phyloP scores from a whole-genome alignment of 2,888 invertebrate genomes.

The Ornithoptera priamus region DNA sequence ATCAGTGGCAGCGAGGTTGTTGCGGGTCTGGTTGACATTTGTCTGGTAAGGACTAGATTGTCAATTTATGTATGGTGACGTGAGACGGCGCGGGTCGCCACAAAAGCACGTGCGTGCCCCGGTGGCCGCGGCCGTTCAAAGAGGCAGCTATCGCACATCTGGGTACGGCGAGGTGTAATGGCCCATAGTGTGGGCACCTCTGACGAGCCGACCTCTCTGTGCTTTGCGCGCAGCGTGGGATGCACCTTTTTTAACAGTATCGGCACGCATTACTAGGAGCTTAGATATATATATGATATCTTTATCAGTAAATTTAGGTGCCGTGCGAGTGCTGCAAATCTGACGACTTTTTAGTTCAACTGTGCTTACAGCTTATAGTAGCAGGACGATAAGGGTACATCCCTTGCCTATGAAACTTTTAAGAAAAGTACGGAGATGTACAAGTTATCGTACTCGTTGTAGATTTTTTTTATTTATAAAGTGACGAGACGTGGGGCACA shows the following conservation, averaged over 20 bases:
- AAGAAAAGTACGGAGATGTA: too few relatives aligned
- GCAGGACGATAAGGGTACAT: too few relatives aligned
- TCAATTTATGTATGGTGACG: constrained; percentile 69
- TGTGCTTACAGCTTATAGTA: not conserved
- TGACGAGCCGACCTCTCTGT: constrained; percentile 63
- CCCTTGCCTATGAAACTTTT: too few relatives aligned
- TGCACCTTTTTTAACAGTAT: constrained; percentile 62
- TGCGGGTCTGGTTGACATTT: constrained; percentile 38
- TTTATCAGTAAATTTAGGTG: constrained; percentile 50
- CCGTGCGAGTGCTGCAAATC: constrained; percentile 44
- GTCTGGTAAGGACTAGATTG: constrained; percentile 59
- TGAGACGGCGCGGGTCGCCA: constrained; percentile 58
- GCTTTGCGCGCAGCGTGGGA: constrained; percentile 64
- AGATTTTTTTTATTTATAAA: too few relatives aligned
- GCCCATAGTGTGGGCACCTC: constrained; percentile 69
- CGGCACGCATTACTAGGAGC: constrained; percentile 54
- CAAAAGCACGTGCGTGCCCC: constrained; percentile 76
- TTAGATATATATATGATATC: constrained; percentile 51
- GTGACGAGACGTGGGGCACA: too few relatives aligned
- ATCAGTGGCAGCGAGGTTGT: constrained; percentile 41
- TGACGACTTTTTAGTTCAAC: not conserved
- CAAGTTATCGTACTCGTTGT: too few relatives aligned
- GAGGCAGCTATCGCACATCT: constrained; percentile 47
- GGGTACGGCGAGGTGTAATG: constrained; percentile 70
- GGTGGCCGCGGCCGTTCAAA: constrained; percentile 63